Conservation (phyloP, 2,888 invertebrate genomes). For the Zhuqinia jingwanae region DNA sequence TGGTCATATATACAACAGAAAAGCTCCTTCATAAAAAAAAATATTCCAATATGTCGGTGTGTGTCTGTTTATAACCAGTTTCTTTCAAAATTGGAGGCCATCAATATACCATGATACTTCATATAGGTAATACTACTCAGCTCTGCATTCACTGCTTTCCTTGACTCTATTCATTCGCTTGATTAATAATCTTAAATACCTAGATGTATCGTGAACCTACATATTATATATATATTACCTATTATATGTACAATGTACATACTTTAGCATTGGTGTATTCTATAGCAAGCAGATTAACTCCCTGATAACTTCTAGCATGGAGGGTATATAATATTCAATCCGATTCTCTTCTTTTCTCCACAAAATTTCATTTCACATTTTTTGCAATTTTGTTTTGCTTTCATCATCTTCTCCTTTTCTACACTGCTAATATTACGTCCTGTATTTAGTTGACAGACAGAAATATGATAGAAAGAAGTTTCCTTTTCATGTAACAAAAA, state of each 20-base stretch:
- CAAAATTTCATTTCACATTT: conserved; percentile 34
- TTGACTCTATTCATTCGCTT: too few species aligned
- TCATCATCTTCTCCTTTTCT: background rate
- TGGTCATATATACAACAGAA: conserved; percentile 19
- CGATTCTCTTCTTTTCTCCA: background rate
- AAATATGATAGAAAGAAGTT: conserved; percentile 19
- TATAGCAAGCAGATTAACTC: background rate
- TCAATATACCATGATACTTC: too few species aligned
- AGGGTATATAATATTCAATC: background rate
- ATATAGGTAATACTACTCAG: too few species aligned
- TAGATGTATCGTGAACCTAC: too few species aligned
- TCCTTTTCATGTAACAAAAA: conserved; percentile 31
- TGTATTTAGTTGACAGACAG: background rate
- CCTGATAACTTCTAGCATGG: too few species aligned
- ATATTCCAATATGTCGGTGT: too few species aligned
- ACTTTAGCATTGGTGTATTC: background rate
- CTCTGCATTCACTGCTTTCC: too few species aligned
- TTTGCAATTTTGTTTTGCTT: background rate
- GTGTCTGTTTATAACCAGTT: too few species aligned
- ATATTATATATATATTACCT: background rate
- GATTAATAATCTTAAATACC: too few species aligned
- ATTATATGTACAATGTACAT: background rate
- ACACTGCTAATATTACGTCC: too few species aligned
- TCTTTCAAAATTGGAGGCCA: too few species aligned
- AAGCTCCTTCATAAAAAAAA: too few species aligned